Conservation (phyloP, 2,888 invertebrate species). For the Tricholauxania praeusta region DNA sequence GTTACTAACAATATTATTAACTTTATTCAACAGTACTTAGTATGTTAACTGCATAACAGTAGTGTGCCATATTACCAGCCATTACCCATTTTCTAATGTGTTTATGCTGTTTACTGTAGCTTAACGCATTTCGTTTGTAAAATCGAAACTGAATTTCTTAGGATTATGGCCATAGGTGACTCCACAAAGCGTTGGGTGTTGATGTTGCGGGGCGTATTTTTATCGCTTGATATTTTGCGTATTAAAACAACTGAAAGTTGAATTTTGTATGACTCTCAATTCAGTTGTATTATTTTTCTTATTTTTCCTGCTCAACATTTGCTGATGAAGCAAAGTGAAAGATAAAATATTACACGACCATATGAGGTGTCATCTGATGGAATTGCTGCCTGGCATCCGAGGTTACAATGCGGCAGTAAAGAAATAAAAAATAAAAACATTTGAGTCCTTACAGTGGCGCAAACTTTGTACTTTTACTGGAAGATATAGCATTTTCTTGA, state of each 20-base stretch:
- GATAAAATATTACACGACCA: slow-evolving; percentile 52
- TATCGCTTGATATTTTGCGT: slow-evolving; percentile 10
- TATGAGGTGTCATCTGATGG: slow-evolving; percentile 55
- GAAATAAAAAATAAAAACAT: slow-evolving; percentile 7
- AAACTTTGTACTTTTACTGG: not conserved
- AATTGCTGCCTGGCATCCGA: slow-evolving; percentile 40
- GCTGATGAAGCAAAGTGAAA: slow-evolving; percentile 38
- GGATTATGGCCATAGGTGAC: too few relatives aligned
- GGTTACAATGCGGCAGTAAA: slow-evolving; percentile 23
- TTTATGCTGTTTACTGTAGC: too few relatives aligned
- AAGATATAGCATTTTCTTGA: not conserved
- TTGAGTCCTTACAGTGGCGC: not conserved
- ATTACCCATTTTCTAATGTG: too few relatives aligned
- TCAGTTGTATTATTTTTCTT: slow-evolving; percentile 6
- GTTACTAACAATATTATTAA: too few relatives aligned
- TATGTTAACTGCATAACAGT: too few relatives aligned
- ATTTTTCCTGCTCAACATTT: not conserved
- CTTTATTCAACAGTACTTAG: too few relatives aligned
- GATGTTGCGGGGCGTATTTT: too few relatives aligned
- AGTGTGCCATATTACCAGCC: too few relatives aligned
- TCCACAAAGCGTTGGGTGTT: too few relatives aligned
- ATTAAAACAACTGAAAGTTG: slow-evolving; percentile 29
- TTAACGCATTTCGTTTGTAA: too few relatives aligned
- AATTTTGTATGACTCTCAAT: not conserved
- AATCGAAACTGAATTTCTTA: too few relatives aligned